Base-by-base conservation (phyloP, 2,113 vertebrate genomes). In the Maylandia zebra region DNA sequence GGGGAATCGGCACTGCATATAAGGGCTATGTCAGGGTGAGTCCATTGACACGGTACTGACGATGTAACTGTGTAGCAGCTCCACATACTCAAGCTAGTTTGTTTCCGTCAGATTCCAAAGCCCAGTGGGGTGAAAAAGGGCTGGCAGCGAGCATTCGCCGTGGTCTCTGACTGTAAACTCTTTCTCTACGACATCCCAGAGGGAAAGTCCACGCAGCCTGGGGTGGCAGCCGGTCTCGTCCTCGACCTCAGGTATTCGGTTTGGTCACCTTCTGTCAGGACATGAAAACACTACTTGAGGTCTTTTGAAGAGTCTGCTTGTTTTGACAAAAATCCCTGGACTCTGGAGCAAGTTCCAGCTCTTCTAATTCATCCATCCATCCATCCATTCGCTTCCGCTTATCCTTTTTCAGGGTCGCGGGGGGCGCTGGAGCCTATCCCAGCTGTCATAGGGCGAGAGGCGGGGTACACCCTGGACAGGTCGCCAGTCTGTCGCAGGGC, bases 61-160 rank as follows among this genome's bases (percentile, higher is more conserved):
- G 10, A 14, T 74, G 69, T 74, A 74, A 24, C n/a, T 43, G 8
- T 30, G 69, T 6, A 48, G 6, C 13, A n/a, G 30, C 10, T 83
- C 45, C 48, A 74, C 48, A 41, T 24, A 55, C 53, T 69, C 14
- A 76, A 8, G 3, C 45, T 8, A 2, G 74, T 3, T 86, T 27
- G 5, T 27, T 69, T 43, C 8, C 9, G 1, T 27, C 90, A 99
- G 99, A 97, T 99, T 90, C 99, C 99, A 1, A 99, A 99, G 93
- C 99, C 99, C 43, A 99, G 97, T 0, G 99, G 99, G 3, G 99
- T 99, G 94, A 99, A 98, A 95, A 99, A 98, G 53, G 99, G 99
- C 5, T 99, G 98, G 99, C 99, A 99, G 95, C 96, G 98, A 74
- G 98, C 98, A 1, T 98, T 97, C 3, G 98, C 99, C 0, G 97